Base-by-base conservation (phyloP, 2,797 vertebrate species). In the Hemitrygon akajei region DNA sequence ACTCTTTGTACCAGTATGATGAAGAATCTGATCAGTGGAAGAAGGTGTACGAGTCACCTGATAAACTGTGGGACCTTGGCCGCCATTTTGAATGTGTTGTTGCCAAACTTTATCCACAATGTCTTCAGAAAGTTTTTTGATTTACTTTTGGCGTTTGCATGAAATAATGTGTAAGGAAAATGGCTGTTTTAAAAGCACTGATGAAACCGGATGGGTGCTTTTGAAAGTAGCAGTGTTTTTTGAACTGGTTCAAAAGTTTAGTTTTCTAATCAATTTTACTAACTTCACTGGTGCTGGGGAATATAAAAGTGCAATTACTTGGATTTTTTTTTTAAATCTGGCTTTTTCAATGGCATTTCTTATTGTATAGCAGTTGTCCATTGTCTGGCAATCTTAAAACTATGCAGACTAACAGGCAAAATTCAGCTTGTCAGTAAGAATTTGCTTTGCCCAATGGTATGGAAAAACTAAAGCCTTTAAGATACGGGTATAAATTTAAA, bases 91-190 rank as follows among this genome's bases (percentile, higher is more conserved):
- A 99, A 97, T 99, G 99, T 95, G 98, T 98, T 96, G 98, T 99
- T 96, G 99, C 98, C 97, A 99, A 99, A 97, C 97, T 99, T 94
- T 99, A 99, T 96, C 99, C 99, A 40, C 99, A 99, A 95, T 99
- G 99, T 99, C 98, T 99, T 95, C 99, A 99, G 97, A 99, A 99
- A 98, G 99, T 99, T 96, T 97, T 99, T 96, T 99, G 97, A 98
- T 94, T 71, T 47, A 94, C 60, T 81, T 86, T 94, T 95, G 94
- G 95, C 95, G 95, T 95, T 95, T 96, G 95, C 95, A 95, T 95
- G 95, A 95, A 95, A 95, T 95, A 94, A 94, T n/a, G 60, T 94
- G 96, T 97, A 95, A 96, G 96, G 96, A 95, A 97, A 96, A 93
- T 95, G 97, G 95, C 96, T 96, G 96, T 97, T 97, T 96, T 97